Base-by-base conservation (phyloP, 2,888 invertebrate species). In the Rhamphomyia laevipes region DNA sequence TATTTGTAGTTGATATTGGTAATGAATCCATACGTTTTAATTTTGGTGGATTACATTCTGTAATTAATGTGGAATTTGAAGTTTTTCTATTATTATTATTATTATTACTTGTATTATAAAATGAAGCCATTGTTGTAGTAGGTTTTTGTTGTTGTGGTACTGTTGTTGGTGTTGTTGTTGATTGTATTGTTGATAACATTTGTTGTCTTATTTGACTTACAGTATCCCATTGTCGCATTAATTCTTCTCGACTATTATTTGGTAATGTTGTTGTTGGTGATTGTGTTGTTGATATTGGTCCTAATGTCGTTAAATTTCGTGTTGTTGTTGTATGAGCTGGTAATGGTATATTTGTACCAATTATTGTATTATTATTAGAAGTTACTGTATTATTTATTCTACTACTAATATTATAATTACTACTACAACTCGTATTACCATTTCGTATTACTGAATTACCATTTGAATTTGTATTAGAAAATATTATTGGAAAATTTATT, bases 191-290 rank as follows among this genome's bases (percentile, higher is more conserved):
- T 56, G 50, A 13, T 42, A 52, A 51, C 15, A 46, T 16, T 18
- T 46, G 49, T 30, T 48, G 51, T 9, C 37, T 46, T 23, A 43
- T 23, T 12, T 43, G 49, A 23, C 49, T 46, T 27, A 55, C 43
- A 5, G 41, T 38, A 30, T 54, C 51, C 46, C 49, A 55, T 16
- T 54, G 50, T 12, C 55, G 50, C 45, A 56, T 58, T 18, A 56
- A 47, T 15, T 53, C 44, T 12, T 43, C 37, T 2, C 51, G 54
- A 42, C 23, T 43, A 15, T 27, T 27, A 10, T 43, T 27, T 27
- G 6, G 23, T 27, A 27, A 27, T 9, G 9, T 27, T 17, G 35
- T 18, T 43, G 49, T 45, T 30, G 49, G 17, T 9, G 48, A 45
- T 30, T 43, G 41, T 27, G 51, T 35, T 47, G 46, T 35, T 13